Evolutionary conservation across 2,113 vertebrate genomes (phyloP).

Genomic region (Tachysurus fulvidraco): DNA sequence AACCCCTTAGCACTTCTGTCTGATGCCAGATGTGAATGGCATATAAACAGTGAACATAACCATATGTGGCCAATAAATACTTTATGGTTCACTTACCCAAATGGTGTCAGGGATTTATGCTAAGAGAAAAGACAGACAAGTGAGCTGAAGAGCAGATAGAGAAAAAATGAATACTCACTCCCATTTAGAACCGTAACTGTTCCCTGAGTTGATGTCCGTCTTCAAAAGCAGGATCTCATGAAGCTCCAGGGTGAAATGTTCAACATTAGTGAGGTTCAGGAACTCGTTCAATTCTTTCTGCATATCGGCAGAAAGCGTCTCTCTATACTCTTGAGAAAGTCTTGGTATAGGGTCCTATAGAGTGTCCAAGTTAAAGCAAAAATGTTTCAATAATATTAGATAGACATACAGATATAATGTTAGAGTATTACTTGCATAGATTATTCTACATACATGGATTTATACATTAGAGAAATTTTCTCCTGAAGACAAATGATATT

Average conservation of each 20-base stretch:
- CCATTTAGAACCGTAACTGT: constrained; percentile 62
- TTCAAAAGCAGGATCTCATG: constrained; percentile 74
- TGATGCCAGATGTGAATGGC: background rate
- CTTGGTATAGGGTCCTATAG: constrained; percentile 69
- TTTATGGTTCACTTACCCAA: constrained; percentile 30
- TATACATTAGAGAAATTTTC: background rate
- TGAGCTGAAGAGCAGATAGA: background rate
- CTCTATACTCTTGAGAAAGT: constrained; percentile 56
- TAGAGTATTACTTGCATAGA: background rate
- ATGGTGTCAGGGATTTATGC: constrained; percentile 35
- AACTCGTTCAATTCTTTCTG: constrained; percentile 59
- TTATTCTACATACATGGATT: background rate
- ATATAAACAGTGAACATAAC: background rate
- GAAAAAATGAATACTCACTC: constrained; percentile 62
- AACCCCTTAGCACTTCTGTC: background rate
- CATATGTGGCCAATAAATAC: constrained; percentile 43
- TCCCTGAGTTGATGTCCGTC: constrained; percentile 50
- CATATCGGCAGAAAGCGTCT: constrained; percentile 57
- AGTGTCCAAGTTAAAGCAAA: background rate
- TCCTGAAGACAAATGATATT: background rate
- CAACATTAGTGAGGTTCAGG: constrained; percentile 62
- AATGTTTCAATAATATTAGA: background rate
- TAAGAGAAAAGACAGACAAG: background rate
- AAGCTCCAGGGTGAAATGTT: constrained; percentile 67
- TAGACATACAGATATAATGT: background rate